Evolutionary conservation across 2,797 vertebrate species (phyloP), one percentile per base, ranked within the genome.

Genomic region (Dendrocincla fuliginosa): DNA sequence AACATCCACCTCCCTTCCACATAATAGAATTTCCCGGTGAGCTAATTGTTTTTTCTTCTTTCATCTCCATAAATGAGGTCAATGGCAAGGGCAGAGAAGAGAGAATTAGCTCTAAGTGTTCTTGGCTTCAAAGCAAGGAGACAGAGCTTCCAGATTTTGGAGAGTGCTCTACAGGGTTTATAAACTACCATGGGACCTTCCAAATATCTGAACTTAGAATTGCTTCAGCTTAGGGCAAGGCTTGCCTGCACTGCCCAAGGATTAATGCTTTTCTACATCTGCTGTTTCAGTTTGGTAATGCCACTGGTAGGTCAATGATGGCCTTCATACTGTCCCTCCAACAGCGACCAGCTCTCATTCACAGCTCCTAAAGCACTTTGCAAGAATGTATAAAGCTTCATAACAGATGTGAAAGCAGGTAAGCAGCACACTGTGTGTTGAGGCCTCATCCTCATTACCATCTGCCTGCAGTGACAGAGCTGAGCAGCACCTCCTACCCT

Each of bases 41-140:
- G 94, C 90, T 97, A 95, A 97, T 96, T 94, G 96, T 96, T 97
- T 96, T 97, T 80, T 47, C 83, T 96, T 94, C 95, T 96, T 97
- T 96, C 94, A 96, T 96, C 93, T 96, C 80, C 3, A 24, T 76
- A 93, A 96, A 97, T 93, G 89, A 95, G 95, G 96, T 96, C 95
- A 95, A 92, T 33, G 71, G 90, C 93, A 96, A 97, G 91, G 94
- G 83, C 91, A 91, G 85, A 92, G 90, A 90, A 89, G 30, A 85
- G 52, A 84, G 68, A 95, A 95, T 91, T 95, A 88, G 90, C 77
- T 95, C 49, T 85, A 92, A 96, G 90, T 82, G 84, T 89, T 94
- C 89, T 92, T 95, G 90, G 89, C 94, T 93, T 94, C 93, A 93
- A 93, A 95, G 92, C 64, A 84, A 84, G 57, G 16, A 91, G 63